phyloP scores from a whole-genome alignment of 2,797 vertebrate species.

The Melanotaenia trifasciata region DNA sequence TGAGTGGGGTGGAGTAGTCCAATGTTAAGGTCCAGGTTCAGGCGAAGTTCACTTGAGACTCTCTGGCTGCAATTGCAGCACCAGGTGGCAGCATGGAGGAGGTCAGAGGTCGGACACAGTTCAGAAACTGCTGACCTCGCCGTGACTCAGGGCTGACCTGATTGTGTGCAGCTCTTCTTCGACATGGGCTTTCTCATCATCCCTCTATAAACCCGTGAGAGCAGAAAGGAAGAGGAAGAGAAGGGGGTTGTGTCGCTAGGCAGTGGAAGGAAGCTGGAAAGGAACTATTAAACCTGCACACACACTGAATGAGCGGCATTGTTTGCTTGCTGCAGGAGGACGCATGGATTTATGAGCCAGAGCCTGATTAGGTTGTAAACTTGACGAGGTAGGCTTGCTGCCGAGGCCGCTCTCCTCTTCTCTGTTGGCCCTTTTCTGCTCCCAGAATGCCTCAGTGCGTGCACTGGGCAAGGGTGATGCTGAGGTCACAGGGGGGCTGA shows the following conservation, averaged over 20 bases:
- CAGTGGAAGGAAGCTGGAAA: constrained; percentile 83
- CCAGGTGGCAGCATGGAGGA: constrained; percentile 84
- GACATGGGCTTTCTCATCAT: constrained; percentile 53
- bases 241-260: constrained; percentile 73
- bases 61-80: constrained; percentile 57
- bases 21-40: constrained; percentile 92
- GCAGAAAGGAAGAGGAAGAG: constrained; percentile 23
- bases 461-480: constrained; percentile 74
- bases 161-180: constrained; percentile 68
- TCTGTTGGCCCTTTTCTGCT: constrained; percentile 74
- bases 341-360: constrained; percentile 89
- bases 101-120: constrained; percentile 88
- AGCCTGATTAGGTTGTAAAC: constrained; percentile 92
- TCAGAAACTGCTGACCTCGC: constrained; percentile 86
- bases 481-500: constrained; percentile 74
- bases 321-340: constrained; percentile 86
- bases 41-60: constrained; percentile 89
- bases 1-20: constrained; percentile 72
- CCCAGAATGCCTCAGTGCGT: constrained; percentile 81
- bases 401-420: constrained; percentile 63
- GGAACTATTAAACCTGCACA: constrained; percentile 78
- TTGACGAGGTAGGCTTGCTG: constrained; percentile 79
- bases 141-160: constrained; percentile 77
- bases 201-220: constrained; percentile 84
- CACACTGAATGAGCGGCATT: constrained; percentile 87